Percentiles rank a stretch among this genome's conserved stretches.
These are phyloP conservation scores for Trachops cirrhosus DNA, from an alignment of 2,797 vertebrate species.

Conservation along the genomic window DNA sequence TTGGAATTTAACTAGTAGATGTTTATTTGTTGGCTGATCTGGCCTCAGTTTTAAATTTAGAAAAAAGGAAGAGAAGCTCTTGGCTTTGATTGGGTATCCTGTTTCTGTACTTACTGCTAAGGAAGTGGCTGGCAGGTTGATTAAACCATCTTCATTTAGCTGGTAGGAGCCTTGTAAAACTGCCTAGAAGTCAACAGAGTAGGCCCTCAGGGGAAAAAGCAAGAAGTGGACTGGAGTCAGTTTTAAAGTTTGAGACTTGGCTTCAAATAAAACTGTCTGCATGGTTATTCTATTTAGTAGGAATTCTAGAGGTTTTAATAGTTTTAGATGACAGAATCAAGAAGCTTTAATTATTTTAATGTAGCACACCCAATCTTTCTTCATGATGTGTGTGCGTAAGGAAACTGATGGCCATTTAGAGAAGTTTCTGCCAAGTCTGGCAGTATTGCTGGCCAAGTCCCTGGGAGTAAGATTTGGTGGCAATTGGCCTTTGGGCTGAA, in stretches of 20 bases:
- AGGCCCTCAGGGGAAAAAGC: neutral
- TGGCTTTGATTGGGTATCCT: constrained; percentile 15
- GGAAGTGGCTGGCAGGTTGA: neutral
- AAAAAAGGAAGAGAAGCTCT: constrained; percentile 8
- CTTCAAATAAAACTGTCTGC: neutral
- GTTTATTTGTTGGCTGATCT: neutral
- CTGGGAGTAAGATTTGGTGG: constrained; percentile 10
- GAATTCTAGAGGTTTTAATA: constrained; percentile 30
- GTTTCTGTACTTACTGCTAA: neutral
- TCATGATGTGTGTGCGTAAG: neutral
- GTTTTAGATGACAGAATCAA: neutral
- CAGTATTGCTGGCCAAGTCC: neutral
- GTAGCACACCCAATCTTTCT: neutral
- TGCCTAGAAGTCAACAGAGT: neutral
- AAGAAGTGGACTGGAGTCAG: neutral
- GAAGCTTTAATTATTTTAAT: constrained; percentile 23
- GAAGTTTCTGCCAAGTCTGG: neutral
- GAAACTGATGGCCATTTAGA: neutral
- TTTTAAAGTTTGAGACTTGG: constrained; percentile 40
- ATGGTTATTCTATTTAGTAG: constrained; percentile 17
- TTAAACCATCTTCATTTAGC: constrained; percentile 22
- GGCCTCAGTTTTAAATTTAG: constrained; percentile 34
- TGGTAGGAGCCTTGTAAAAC: constrained; percentile 16
- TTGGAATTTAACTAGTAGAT: neutral
- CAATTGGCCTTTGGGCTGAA: neutral